phyloP scores from a whole-genome alignment of 2,888 invertebrate species.

The Halictus quadricinctus region DNA sequence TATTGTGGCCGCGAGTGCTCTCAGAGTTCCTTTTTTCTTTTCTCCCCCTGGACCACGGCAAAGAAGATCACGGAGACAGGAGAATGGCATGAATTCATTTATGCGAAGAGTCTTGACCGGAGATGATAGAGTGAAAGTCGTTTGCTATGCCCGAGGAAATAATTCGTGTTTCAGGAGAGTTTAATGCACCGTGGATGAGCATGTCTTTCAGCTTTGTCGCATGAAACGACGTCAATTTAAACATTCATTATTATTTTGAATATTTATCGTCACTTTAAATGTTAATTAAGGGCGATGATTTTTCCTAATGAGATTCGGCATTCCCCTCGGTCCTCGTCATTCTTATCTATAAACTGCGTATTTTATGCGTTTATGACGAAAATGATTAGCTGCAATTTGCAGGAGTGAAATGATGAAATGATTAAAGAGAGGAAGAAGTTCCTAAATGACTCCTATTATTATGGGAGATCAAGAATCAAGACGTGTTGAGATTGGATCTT shows the following conservation, averaged over 20 bases:
- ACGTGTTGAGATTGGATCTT: too few relatives aligned
- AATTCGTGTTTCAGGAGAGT: not conserved
- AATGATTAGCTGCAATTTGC: too few relatives aligned
- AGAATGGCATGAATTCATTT: not conserved
- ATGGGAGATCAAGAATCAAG: too few relatives aligned
- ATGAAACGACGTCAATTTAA: not conserved
- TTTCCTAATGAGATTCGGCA: not conserved
- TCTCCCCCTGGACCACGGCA: not conserved
- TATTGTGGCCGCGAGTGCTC: not conserved
- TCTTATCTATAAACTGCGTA: not conserved
- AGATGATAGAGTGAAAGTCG: slow-evolving; percentile 1
- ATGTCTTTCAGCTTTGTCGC: not conserved
- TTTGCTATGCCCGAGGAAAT: not conserved
- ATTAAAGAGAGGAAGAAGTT: too few relatives aligned
- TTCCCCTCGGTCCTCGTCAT: not conserved
- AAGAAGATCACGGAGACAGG: not conserved
- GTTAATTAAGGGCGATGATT: not conserved
- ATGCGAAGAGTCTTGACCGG: slow-evolving; percentile 9
- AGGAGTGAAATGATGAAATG: too few relatives aligned
- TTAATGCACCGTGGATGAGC: not conserved
- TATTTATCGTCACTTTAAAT: not conserved
- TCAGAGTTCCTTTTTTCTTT: not conserved
- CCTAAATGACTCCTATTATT: too few relatives aligned
- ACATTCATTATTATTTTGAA: not conserved
- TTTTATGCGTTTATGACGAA: too few relatives aligned